Percentiles rank a stretch among this genome's conserved stretches.
These are phyloP conservation scores for Pomatorhinus ruficollis DNA, from an alignment of 2,113 vertebrate species.

Conservation along the genomic window DNA sequence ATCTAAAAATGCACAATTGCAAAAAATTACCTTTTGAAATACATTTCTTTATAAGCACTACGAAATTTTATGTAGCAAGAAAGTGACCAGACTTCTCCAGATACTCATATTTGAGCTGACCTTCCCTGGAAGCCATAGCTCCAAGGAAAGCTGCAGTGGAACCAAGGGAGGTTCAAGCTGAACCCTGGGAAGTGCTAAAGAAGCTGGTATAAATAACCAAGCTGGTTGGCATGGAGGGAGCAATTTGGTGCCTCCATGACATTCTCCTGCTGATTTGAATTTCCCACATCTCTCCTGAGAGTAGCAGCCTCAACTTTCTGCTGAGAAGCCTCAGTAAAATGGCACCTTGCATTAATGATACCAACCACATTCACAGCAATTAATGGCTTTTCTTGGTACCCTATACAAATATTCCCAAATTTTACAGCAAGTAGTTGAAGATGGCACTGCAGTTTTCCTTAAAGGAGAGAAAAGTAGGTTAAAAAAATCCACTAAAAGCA, in stretches of 20 bases:
- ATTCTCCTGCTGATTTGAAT: neutral
- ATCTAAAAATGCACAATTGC: constrained; percentile 72
- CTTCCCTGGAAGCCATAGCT: neutral
- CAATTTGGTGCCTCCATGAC: neutral
- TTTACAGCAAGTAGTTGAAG: neutral
- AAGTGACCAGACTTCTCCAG: constrained; percentile 7
- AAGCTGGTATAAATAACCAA: neutral
- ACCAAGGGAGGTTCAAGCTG: neutral
- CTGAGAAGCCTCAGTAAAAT: neutral
- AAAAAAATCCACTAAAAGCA: constrained; percentile 48
- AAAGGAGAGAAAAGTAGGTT: constrained; percentile 18
- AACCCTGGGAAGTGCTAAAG: neutral
- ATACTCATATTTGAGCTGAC: neutral
- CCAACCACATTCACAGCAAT: constrained; percentile 34
- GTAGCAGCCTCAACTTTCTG: neutral
- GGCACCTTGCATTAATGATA: neutral
- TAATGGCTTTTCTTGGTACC: neutral
- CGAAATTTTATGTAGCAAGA: constrained; percentile 34
- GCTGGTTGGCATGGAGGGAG: neutral
- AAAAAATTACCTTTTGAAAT: constrained; percentile 60
- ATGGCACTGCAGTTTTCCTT: constrained; percentile 48
- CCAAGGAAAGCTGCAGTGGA: constrained; percentile 16
- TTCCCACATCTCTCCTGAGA: neutral
- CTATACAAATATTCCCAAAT: neutral
- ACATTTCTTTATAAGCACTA: constrained; percentile 56